Base-by-base conservation (phyloP, 2,888 invertebrate genomes). In the Drosophila sordidapex region DNA sequence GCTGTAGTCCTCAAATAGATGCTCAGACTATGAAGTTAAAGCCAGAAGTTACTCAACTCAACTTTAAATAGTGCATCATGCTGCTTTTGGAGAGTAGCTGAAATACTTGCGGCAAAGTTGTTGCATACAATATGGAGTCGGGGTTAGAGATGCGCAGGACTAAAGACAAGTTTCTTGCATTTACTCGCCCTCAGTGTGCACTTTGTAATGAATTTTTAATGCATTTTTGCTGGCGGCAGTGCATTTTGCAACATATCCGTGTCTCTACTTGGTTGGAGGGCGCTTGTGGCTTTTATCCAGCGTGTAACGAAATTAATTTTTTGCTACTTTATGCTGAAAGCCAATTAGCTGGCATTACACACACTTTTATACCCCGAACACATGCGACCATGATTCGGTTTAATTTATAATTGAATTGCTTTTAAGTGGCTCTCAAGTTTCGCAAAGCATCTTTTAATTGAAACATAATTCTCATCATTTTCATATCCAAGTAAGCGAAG, bases 181-280 rank as follows among this genome's bases (percentile, higher is more conserved):
- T 74, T 66, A 53, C 38, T 49, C 65, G 58, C 79, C 68, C 70
- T 62, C 43, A 33, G 43, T 68, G 71, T 76, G 77, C 82, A 79
- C 69, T 82, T 77, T 73, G 76, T 75, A 70, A 81, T 85, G 79
- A 64, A 87, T 85, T 84, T 84, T 87, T 87, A 85, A 85, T 87
- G 85, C 74, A 87, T 61, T 75, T 75, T 70, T 61, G 64, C 72
- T 72, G 59, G 35, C 38, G 64, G 40, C 38, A 66, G 31, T 67
- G 69, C 56, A 69, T 69, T 76, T 65, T 64, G 61, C 63, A 60
- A 35, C 60, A 59, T 60, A 35, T 48, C 31, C 31, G 76, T 25
- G n/a, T 35, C 25, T 25, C 7, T 31, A 31, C 11, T 8, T 52
- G 21, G 43, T 53, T 38, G 18, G 18, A 56, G 38, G n/a, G 46